Conservation (phyloP, 2,888 invertebrate species). For the Drosophila merina region DNA sequence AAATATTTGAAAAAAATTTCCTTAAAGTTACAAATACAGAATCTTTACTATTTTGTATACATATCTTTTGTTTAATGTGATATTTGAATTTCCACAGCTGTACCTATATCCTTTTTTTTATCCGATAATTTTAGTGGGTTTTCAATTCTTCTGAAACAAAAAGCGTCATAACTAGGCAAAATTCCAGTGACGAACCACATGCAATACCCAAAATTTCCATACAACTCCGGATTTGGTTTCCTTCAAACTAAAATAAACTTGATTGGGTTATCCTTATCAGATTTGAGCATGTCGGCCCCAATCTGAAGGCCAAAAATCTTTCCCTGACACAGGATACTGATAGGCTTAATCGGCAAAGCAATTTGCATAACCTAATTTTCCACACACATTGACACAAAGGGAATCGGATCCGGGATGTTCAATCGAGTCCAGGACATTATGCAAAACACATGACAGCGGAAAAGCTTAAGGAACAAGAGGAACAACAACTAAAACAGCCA, state of each 20-base stretch:
- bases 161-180: too few relatives aligned
- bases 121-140: too few relatives aligned
- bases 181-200: too few relatives aligned
- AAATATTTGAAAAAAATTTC: too few relatives aligned
- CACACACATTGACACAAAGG: slow-evolving; percentile 9
- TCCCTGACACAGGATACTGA: slow-evolving; percentile 1
- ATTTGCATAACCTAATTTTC: slow-evolving; percentile 45
- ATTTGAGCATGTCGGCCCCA: background rate
- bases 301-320: slow-evolving; percentile 1
- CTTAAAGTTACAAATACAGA: too few relatives aligned
- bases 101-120: too few relatives aligned
- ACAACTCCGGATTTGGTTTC: background rate
- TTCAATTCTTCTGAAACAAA: too few relatives aligned
- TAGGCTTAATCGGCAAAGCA: slow-evolving; percentile 37
- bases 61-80: too few relatives aligned
- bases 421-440: slow-evolving; percentile 52
- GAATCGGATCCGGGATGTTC: slow-evolving; percentile 39
- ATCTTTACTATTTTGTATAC: too few relatives aligned
- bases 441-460: slow-evolving; percentile 56
- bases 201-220: too few relatives aligned
- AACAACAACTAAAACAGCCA: slow-evolving; percentile 47
- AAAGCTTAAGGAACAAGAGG: slow-evolving; percentile 35
- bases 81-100: too few relatives aligned
- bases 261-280: slow-evolving; percentile 1
- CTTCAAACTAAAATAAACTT: background rate